These are phyloP conservation scores for Sthenelais limicola DNA, from an alignment of 2,888 invertebrate genomes.

Conservation along the genomic window DNA sequence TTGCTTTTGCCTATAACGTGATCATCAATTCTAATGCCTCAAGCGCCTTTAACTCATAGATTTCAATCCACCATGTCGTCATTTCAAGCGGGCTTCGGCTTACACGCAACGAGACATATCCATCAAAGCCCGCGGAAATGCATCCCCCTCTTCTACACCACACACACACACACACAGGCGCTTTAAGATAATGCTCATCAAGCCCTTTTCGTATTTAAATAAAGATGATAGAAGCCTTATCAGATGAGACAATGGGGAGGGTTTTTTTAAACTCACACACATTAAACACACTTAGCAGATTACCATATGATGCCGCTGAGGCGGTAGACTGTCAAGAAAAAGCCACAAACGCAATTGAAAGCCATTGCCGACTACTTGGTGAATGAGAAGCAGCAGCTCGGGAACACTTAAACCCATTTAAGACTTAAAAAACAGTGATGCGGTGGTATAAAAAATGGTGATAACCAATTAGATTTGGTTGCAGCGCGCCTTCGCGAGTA, in stretches of 20 bases:
- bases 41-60: slow-evolving; percentile 30
- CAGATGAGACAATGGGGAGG: slow-evolving; percentile 18
- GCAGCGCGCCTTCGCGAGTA: neutral
- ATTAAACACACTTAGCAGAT: slow-evolving; percentile 38
- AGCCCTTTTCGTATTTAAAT: slow-evolving; percentile 18
- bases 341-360: slow-evolving; percentile 32
- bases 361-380: slow-evolving; percentile 14
- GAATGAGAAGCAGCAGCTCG: slow-evolving; percentile 23
- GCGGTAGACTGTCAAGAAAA: slow-evolving; percentile 20
- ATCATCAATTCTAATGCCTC: slow-evolving; percentile 12
- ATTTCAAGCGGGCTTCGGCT: slow-evolving; percentile 10
- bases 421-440: slow-evolving; percentile 13
- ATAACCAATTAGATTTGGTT: slow-evolving; percentile 31
- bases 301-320: slow-evolving; percentile 17
- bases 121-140: slow-evolving; percentile 15
- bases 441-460: neutral
- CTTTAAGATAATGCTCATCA: slow-evolving; percentile 32
- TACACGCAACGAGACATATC: slow-evolving; percentile 28
- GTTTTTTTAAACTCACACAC: slow-evolving; percentile 19
- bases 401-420: slow-evolving; percentile 30
- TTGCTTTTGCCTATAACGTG: neutral
- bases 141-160: too few species aligned
- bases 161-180: too few species aligned
- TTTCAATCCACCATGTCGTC: slow-evolving; percentile 32
- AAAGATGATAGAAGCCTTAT: slow-evolving; percentile 31